Evolutionary conservation across 2,888 invertebrate species (phyloP).

Genomic region (Cataglyphis altisquamis): DNA sequence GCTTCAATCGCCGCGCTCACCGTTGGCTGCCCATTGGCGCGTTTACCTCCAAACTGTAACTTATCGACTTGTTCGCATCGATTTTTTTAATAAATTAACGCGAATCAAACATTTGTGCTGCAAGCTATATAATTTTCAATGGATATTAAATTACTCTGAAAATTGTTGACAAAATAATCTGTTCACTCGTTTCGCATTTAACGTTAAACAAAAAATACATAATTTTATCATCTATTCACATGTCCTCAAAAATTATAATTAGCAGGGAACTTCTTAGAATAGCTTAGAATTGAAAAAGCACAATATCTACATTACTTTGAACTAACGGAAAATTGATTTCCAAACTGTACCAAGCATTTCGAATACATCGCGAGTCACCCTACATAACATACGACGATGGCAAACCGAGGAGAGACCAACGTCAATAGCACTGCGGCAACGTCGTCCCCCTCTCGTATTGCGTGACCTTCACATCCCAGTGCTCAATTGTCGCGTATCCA

Average conservation of each 20-base stretch:
- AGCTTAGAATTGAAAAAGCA: neutral
- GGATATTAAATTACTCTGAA: conserved; percentile 42
- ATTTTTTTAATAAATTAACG: conserved; percentile 52
- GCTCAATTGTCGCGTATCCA: conserved; percentile 63
- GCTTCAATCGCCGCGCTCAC: conserved; percentile 37
- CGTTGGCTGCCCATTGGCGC: conserved; percentile 28
- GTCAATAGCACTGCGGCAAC: conserved; percentile 58
- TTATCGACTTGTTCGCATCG: conserved; percentile 38
- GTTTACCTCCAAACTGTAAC: conserved; percentile 25
- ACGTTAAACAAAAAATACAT: neutral
- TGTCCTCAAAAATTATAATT: neutral
- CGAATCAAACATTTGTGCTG: conserved; percentile 43
- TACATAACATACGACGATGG: conserved; percentile 3
- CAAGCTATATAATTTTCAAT: conserved; percentile 45
- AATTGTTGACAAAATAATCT: conserved; percentile 15
- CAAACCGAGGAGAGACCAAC: conserved; percentile 44
- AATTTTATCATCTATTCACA: neutral
- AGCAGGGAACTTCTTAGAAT: neutral
- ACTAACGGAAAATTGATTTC: neutral
- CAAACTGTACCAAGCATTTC: neutral
- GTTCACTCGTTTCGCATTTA: neutral
- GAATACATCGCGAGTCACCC: neutral
- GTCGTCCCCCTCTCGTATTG: conserved; percentile 61
- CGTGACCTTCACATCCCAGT: conserved; percentile 65
- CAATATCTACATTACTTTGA: neutral